These are phyloP conservation scores for Lepidurus couesii DNA, from an alignment of 1,140 invertebrate genomes.

Conservation along the genomic window DNA sequence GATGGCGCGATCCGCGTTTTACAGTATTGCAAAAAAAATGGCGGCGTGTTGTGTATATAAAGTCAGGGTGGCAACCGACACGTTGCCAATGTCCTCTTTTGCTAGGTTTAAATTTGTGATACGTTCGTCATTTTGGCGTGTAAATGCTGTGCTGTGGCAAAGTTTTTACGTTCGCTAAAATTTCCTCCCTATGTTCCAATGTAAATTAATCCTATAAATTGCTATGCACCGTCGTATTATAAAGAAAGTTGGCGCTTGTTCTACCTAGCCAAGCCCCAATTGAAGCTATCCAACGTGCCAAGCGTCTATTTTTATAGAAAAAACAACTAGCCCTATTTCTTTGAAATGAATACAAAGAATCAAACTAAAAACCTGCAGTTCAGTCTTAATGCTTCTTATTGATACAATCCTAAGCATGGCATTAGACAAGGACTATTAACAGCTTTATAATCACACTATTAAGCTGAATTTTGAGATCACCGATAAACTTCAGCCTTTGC, in stretches of 20 bases:
- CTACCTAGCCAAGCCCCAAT: not conserved
- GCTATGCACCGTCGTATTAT: not conserved
- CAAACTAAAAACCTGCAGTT: not conserved
- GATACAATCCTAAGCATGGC: not conserved
- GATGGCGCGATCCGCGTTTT: not conserved
- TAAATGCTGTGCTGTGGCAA: not conserved
- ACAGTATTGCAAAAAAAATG: slow-evolving; percentile 11
- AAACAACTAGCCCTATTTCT: not conserved
- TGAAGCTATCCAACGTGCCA: slow-evolving; percentile 11
- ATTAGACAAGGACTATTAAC: too few relatives aligned
- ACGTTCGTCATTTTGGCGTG: not conserved
- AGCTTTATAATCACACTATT: too few relatives aligned
- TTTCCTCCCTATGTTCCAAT: not conserved
- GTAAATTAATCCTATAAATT: not conserved
- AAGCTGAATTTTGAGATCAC: too few relatives aligned
- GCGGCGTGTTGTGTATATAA: not conserved
- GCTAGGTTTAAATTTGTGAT: slow-evolving; percentile 13
- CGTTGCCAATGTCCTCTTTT: not conserved
- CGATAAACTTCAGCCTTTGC: too few relatives aligned
- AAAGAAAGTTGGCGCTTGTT: not conserved
- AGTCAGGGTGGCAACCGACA: not conserved
- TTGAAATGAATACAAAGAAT: not conserved
- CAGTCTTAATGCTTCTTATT: not conserved
- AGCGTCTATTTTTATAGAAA: slow-evolving; percentile 19
- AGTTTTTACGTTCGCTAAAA: not conserved